Evolutionary conservation across 1,140 invertebrate species (phyloP), one percentile per base, ranked within the genome.

Genomic region (Pinna nobilis): DNA sequence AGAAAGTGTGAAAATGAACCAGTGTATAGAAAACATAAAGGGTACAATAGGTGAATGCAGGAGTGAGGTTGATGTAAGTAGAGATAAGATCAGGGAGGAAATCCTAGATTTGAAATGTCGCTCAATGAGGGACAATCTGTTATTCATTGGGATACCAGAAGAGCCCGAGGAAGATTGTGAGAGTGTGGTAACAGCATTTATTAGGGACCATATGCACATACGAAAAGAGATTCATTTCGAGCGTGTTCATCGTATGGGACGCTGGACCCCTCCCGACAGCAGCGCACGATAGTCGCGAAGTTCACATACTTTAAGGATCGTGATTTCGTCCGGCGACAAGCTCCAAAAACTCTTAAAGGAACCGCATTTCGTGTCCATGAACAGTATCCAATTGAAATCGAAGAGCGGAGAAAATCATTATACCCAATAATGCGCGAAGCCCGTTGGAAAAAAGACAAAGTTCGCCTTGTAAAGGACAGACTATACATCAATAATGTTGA

Each of bases 371-470:
- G 66, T 1, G 55, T 69, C 6, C 50, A 59, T 20, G 37, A 69
- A 20, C 66, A 69, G 30, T 69, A 59, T 47, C 66, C 66, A n/a
- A 5, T 41, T 20, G 66, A 44, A 20, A 47, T 69, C 3, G 66
- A 69, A 47, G 53, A 69, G 20, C 25, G 50, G 2, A 39, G 66
- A 20, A 33, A 37, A 23, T n/a, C 20, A 33, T 35, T 69, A 1
- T 59, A 69, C 25, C 53, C 66, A 11, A 35, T 69, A 13, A 69
- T 59, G 51, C 50, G 37, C 13, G 37, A 30, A 1, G 53, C 50
- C 7, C 33, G 53, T 18, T 32, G 23, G 20, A 55, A 57, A 18
- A 57, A 28, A 30, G 28, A n/a, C n/a, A n/a, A n/a, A n/a, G n/a
- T n/a, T n/a, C n/a, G n/a, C n/a, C n/a, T n/a, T n/a, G n/a, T n/a